Conservation (phyloP, 2,113 vertebrate species). For the Puma concolor region DNA sequence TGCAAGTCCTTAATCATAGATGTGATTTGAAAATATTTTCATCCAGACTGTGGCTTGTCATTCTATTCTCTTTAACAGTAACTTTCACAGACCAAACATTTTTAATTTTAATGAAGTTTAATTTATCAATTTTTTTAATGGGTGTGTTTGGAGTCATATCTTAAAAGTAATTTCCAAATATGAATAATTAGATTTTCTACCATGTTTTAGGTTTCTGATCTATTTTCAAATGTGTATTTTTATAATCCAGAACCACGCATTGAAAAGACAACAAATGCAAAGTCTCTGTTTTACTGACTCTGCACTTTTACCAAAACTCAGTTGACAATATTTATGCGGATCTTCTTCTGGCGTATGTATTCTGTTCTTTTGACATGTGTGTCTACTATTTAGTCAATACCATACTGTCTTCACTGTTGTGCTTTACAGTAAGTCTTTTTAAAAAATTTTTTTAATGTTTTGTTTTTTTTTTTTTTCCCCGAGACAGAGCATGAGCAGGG, state of each 20-base stretch:
- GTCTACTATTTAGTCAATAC: neutral
- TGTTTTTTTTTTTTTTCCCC: accelerated
- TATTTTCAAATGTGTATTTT: slow-evolving; percentile 2
- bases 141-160: neutral
- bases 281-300: neutral
- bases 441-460: too few species aligned
- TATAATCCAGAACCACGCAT: neutral
- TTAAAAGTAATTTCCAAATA: neutral
- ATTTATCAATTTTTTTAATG: neutral
- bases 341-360: neutral
- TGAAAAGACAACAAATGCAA: slow-evolving; percentile 12
- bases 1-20: neutral
- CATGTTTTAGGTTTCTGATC: neutral
- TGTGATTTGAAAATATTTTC: neutral
- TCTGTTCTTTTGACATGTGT: neutral
- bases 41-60: neutral
- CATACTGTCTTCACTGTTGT: neutral
- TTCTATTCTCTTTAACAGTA: neutral
- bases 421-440: neutral
- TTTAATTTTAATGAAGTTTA: neutral
- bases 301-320: neutral
- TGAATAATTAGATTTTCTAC: neutral
- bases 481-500: too few species aligned
- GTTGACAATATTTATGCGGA: neutral
- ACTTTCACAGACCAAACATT: neutral